These are phyloP conservation scores for Drosophila rufa DNA, from an alignment of 1,140 invertebrate genomes.

Conservation along the genomic window DNA sequence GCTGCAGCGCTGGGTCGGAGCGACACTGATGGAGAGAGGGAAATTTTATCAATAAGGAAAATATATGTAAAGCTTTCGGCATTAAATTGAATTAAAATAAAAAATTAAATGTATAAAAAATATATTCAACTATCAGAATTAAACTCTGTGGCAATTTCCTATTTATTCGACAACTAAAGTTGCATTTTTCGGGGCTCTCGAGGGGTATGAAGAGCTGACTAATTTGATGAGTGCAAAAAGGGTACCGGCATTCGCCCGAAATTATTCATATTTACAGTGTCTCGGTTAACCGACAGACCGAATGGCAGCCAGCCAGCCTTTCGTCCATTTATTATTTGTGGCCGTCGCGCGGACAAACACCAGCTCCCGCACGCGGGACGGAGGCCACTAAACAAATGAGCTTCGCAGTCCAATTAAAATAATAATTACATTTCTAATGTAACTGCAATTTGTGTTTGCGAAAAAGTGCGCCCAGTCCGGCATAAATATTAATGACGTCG, in stretches of 20 bases:
- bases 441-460: constrained; percentile 66
- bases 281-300: constrained; percentile 67
- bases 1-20: constrained; percentile 21
- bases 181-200: not conserved
- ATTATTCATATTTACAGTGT: constrained; percentile 78
- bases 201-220: constrained; percentile 1
- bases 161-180: constrained; percentile 6
- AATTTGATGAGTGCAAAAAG: constrained; percentile 42
- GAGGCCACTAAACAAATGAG: constrained; percentile 62
- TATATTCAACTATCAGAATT: not conserved
- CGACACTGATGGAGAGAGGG: not conserved
- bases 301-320: constrained; percentile 57
- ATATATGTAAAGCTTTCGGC: constrained; percentile 6
- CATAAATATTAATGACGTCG: constrained; percentile 82
- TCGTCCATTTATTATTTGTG: constrained; percentile 77
- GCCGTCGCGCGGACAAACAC: constrained; percentile 35
- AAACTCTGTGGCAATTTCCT: not conserved
- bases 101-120: no score
- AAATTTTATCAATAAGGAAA: not conserved
- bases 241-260: constrained; percentile 17
- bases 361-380: not conserved
- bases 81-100: not conserved
- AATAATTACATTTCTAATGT: constrained; percentile 85
- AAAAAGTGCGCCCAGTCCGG: constrained; percentile 60
- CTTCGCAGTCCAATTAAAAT: constrained; percentile 79